Evolutionary conservation across 2,888 invertebrate species (phyloP).

Genomic region (Brachylomia viminalis): DNA sequence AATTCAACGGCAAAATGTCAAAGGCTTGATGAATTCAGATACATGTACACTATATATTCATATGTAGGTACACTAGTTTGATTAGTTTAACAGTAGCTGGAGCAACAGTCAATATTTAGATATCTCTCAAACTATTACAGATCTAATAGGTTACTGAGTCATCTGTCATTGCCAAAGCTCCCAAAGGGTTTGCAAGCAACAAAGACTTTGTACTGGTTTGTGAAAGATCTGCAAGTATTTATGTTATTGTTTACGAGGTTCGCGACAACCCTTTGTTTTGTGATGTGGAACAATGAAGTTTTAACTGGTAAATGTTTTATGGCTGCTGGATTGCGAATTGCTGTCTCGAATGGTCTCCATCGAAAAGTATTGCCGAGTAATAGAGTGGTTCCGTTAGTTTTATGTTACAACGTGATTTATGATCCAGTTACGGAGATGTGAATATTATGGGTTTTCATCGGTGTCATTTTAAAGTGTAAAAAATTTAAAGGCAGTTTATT

Average conservation of each 20-base stretch:
- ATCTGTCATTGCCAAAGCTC: constrained; percentile 79
- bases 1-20: constrained; percentile 41
- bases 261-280: constrained; percentile 80
- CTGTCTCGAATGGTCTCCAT: constrained; percentile 65
- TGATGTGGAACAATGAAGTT: constrained; percentile 72
- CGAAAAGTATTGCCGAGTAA: constrained; percentile 56
- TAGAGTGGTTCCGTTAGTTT: constrained; percentile 62
- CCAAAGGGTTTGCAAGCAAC: constrained; percentile 74
- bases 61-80: constrained; percentile 53
- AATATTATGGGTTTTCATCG: constrained; percentile 66
- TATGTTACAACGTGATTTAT: constrained; percentile 65
- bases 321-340: constrained; percentile 74
- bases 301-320: constrained; percentile 78
- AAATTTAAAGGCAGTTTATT: constrained; percentile 46
- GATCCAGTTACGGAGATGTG: constrained; percentile 59
- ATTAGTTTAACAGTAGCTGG: constrained; percentile 59
- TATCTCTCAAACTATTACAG: constrained; percentile 64
- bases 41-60: constrained; percentile 23
- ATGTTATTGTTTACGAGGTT: constrained; percentile 78
- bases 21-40: constrained; percentile 48
- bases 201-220: constrained; percentile 72
- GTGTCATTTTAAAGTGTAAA: constrained; percentile 56
- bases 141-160: constrained; percentile 78
- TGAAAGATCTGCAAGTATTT: constrained; percentile 77
- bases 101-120: constrained; percentile 72